Evolutionary conservation across 2,113 vertebrate species (phyloP).

Genomic region (Mesembrinibis cayennensis): DNA sequence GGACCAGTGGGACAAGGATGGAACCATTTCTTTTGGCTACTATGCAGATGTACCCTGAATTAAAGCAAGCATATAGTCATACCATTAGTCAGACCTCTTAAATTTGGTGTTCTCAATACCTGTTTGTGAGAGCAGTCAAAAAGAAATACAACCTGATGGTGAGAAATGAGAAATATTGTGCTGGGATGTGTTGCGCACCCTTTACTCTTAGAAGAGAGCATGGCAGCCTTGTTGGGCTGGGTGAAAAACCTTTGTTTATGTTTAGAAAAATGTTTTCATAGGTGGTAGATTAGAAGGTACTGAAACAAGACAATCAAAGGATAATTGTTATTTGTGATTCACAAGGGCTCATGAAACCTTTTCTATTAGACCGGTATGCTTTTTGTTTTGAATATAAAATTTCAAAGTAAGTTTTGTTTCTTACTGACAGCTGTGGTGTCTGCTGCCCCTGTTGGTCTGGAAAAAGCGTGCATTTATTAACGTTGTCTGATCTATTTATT

Average conservation of each 20-base stretch:
- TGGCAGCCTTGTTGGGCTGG: neutral
- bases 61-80: neutral
- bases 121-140: neutral
- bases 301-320: neutral
- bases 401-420: conserved; percentile 31
- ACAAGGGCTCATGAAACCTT: neutral
- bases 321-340: neutral
- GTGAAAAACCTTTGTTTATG: fast-evolving
- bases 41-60: neutral
- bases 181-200: neutral
- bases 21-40: neutral
- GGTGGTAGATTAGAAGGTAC: neutral
- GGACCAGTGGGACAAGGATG: neutral
- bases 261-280: neutral
- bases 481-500: neutral
- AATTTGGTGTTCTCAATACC: neutral
- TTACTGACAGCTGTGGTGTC: neutral
- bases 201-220: neutral
- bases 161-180: neutral
- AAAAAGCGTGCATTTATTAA: neutral
- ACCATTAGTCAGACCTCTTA: neutral
- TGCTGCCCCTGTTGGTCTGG: neutral
- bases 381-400: neutral
- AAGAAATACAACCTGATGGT: neutral
- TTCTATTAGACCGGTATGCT: neutral